A percentile compares a stretch with the other conserved stretches of the same genome.
phyloP scores from a whole-genome alignment of 92 coral and sea anemone species.

The Umimayanthus chanpuru region DNA sequence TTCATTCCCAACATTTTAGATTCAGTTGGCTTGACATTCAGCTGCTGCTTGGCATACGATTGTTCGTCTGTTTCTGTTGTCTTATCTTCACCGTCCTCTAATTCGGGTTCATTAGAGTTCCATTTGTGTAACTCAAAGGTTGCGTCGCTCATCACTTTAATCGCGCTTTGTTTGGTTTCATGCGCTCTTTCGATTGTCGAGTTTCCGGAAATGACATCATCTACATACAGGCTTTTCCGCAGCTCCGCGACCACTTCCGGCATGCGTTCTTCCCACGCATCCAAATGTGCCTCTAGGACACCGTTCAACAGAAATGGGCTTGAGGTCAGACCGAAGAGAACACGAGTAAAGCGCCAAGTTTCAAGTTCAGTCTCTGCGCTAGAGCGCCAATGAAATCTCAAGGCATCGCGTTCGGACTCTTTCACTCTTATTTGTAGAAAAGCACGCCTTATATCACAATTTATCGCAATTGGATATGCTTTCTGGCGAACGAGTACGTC shows the following conservation, averaged over 20 bases:
- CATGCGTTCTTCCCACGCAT: conserved; percentile 37
- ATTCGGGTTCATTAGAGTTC: conserved; percentile 34
- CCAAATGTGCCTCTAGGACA: conserved; percentile 23
- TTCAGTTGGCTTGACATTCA: conserved; percentile 39
- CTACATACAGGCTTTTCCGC: not conserved
- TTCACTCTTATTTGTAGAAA: conserved; percentile 25
- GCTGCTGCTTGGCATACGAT: conserved; percentile 39
- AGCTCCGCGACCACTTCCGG: not conserved
- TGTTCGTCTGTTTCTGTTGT: conserved; percentile 9
- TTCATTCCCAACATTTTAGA: conserved; percentile 41
- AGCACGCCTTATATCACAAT: conserved; percentile 14
- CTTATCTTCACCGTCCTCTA: conserved; percentile 10
- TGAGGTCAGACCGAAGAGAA: conserved; percentile 41
- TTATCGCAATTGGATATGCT: conserved; percentile 26
- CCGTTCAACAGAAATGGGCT: conserved; percentile 20
- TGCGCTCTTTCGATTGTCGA: not conserved
- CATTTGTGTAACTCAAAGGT: conserved; percentile 43
- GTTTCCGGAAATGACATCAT: not conserved
- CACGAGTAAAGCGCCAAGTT: conserved; percentile 36
- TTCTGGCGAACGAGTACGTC: conserved; percentile 29
- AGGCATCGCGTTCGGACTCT: conserved; percentile 42
- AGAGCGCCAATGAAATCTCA: conserved; percentile 38
- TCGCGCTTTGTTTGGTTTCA: conserved; percentile 20
- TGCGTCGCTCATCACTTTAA: conserved; percentile 33
- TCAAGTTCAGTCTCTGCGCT: not conserved